Percentiles rank a stretch among this genome's conserved stretches.
These are phyloP conservation scores for Procambarus virginalis DNA, from an alignment of 1,140 invertebrate species.

Conservation along the genomic window DNA sequence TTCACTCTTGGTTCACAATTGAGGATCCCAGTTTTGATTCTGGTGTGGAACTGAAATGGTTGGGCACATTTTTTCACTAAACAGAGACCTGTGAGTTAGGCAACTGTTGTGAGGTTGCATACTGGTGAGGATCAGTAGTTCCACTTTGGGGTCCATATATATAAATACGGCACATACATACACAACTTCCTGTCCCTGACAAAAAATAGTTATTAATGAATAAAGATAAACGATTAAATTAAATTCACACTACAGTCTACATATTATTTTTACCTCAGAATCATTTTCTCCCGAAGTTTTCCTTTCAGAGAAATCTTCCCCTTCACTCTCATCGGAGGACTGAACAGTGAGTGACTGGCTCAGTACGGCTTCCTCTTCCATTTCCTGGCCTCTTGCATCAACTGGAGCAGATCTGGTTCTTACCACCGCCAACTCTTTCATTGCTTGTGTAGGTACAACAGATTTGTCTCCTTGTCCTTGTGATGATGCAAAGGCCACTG, in stretches of 20 bases:
- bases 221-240: not conserved
- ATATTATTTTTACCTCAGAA: constrained; percentile 17
- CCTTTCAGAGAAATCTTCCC: constrained; percentile 32
- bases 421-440: constrained; percentile 51
- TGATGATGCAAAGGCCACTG: constrained; percentile 38
- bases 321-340: constrained; percentile 56
- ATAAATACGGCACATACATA: too few relatives aligned
- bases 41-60: too few relatives aligned
- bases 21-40: too few relatives aligned
- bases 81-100: too few relatives aligned
- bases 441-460: constrained; percentile 5
- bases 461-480: constrained; percentile 22
- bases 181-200: not conserved
- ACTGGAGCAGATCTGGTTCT: constrained; percentile 51
- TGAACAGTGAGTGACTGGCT: not conserved
- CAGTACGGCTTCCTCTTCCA: not conserved
- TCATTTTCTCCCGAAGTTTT: constrained; percentile 14
- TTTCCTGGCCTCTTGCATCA: not conserved
- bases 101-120: too few relatives aligned
- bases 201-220: not conserved
- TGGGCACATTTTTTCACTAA: too few relatives aligned
- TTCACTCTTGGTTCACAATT: too few relatives aligned
- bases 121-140: too few relatives aligned
- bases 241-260: too few relatives aligned
- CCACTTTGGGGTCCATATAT: too few relatives aligned